Base-by-base conservation (phyloP, 2,888 invertebrate genomes). In the Merodon equestris region DNA sequence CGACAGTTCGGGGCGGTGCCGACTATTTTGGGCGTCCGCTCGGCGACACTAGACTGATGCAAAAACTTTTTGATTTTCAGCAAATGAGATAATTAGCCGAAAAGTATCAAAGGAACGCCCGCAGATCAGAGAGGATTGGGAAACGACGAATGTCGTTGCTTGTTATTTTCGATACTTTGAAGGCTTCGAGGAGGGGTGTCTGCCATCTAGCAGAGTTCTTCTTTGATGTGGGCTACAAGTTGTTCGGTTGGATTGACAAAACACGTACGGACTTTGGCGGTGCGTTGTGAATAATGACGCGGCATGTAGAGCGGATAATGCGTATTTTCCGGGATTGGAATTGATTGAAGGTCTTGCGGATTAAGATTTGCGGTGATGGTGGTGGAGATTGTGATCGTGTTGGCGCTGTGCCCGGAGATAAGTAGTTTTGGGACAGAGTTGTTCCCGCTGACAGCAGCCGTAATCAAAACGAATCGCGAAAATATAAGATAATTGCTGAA, bases 31-130 rank as follows among this genome's bases (percentile, higher is more conserved):
- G 63, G 67, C 72, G 66, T 45, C 60, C n/a, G 36, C 61, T 48
- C 48, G 51, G 58, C 58, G 58, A 67, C 67, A 67, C 38, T 63
- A 38, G 68, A 63, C 73, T 56, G 79, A 68, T 27, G 27, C 27
- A 27, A 27, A 64, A 79, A 74, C 64, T 79, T 57, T 79, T 79
- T 79, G 74, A 79, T 79, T 79, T 71, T 79, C 79, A 79, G 79
- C 79, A 79, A 79, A 79, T 79, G 74, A 64, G 79, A 79, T 79
- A 79, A 79, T 79, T 79, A 79, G 79, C 74, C 79, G 79, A 79
- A 79, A 79, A 56, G 68, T 74, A 74, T 74, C 73, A 79, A 79
- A 74, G 79, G n/a, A 58, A 68, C 14, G 63, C 56, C 60, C 58
- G 54, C 53, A 53, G 63, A 44, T 34, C 45, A 13, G n/a, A n/a